Base-by-base conservation (phyloP, 1,140 invertebrate species). In the Belonocnema kinseyi region DNA sequence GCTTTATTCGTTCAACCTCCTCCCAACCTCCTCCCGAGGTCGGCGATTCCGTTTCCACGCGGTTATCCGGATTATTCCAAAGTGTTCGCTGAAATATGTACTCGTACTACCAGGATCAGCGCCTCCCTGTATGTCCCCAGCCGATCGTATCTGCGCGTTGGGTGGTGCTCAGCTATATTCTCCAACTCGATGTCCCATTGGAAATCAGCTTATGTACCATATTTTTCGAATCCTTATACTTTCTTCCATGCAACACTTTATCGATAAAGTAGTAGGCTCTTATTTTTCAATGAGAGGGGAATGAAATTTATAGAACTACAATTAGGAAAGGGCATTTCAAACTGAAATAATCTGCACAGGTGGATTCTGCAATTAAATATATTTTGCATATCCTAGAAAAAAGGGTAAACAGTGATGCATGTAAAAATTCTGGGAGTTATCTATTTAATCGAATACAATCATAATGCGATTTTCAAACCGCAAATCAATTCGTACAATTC, bases 31-130 rank as follows among this genome's bases (percentile, higher is more conserved):
- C 82, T 80, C 82, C 72, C 75, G 74, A 80, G 80, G 76, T 81
- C 82, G 73, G 78, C 84, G 81, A 87, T 86, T 86, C 81, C 84
- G 80, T 84, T 86, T 85, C 80, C 80, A 80, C 85, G 84, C 83
- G 86, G 81, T 85, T 88, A 84, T 86, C 85, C 85, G 86, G 86
- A 86, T 88, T 87, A 86, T 83, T 71, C 73, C 76, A 73, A 77
- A 76, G 75, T 71, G 61, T 74, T 70, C 84, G 79, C 82, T 80
- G 74, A 82, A 80, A 82, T 82, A 85, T 83, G 80, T 74, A 66
- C 72, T 78, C 82, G 80, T 74, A 66, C 72, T 78, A 76, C 79
- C 83, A 82, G 74, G 80, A 74, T 56, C 78, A 78, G 70, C 50
- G 70, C n/a, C 73, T 76, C 26, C 26, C 26, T 50, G 14, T 13